Percentiles rank a stretch among this genome's conserved stretches.
These are phyloP conservation scores for Nomada ruficornis DNA, from an alignment of 2,888 invertebrate species.

Conservation along the genomic window DNA sequence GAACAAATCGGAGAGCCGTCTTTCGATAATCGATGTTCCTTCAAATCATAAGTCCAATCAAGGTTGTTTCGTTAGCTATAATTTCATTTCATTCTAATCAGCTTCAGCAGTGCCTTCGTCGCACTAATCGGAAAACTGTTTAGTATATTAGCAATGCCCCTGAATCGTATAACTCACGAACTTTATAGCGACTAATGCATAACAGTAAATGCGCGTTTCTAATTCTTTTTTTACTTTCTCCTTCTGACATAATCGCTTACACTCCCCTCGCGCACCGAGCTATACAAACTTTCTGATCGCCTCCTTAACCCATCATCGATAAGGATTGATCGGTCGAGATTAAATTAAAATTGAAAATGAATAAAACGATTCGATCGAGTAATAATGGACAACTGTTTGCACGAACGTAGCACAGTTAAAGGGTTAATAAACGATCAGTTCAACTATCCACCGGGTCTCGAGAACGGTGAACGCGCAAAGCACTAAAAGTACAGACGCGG, in stretches of 20 bases:
- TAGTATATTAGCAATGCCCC: conserved; percentile 46
- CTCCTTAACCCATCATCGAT: conserved; percentile 6
- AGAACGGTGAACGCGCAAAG: conserved; percentile 44
- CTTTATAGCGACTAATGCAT: conserved; percentile 30
- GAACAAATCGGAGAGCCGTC: conserved; percentile 37
- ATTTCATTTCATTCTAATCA: neutral
- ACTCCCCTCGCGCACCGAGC: neutral
- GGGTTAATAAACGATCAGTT: conserved; percentile 20
- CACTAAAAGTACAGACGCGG: conserved; percentile 48
- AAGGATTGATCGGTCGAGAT: neutral
- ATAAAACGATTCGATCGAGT: too few species aligned
- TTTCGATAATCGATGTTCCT: conserved; percentile 1
- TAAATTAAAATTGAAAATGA: neutral
- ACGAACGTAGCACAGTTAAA: too few species aligned
- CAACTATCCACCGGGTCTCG: conserved; percentile 11
- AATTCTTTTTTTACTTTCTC: neutral
- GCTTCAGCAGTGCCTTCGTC: conserved; percentile 21
- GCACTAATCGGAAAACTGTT: conserved; percentile 27
- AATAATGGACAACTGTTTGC: too few species aligned
- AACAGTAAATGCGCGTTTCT: conserved; percentile 24
- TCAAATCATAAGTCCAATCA: too few species aligned
- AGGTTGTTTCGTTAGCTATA: neutral
- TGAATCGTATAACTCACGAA: conserved; percentile 54
- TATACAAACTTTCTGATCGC: neutral
- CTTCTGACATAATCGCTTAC: neutral